Conservation (phyloP, 2,888 invertebrate species). For the Blastobasis lacticolella region DNA sequence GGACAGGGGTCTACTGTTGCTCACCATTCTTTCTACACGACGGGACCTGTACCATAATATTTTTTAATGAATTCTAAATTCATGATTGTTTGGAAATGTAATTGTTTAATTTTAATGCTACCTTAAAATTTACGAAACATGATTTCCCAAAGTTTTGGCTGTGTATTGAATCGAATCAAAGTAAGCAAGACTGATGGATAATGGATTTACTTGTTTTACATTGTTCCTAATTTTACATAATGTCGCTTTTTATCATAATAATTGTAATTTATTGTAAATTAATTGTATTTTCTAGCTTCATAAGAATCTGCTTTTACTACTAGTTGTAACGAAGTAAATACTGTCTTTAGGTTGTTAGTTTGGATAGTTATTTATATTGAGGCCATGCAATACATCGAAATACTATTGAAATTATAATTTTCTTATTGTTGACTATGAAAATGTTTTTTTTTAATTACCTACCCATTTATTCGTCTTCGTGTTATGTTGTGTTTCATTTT, state of each 20-base stretch:
- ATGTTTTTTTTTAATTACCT: too few relatives aligned
- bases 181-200: slow-evolving; percentile 15
- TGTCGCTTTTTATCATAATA: not conserved
- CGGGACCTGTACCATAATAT: not conserved
- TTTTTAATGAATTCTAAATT: slow-evolving; percentile 4
- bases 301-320: not conserved
- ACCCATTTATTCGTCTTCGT: too few relatives aligned
- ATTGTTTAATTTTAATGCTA: slow-evolving; percentile 2
- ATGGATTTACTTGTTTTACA: slow-evolving; percentile 1
- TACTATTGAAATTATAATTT: too few relatives aligned
- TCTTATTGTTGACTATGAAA: too few relatives aligned
- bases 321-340: not conserved
- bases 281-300: not conserved
- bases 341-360: too few relatives aligned
- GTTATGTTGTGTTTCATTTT: too few relatives aligned
- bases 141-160: slow-evolving; percentile 63
- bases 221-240: slow-evolving; percentile 7
- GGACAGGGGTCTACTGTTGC: too few relatives aligned
- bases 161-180: slow-evolving; percentile 31
- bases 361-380: too few relatives aligned
- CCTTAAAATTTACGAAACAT: slow-evolving; percentile 4
- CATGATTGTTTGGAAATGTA: slow-evolving; percentile 8
- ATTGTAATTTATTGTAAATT: slow-evolving; percentile 1
- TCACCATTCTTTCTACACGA: too few relatives aligned
- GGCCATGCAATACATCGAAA: too few relatives aligned